Percentiles rank a stretch among this genome's conserved stretches.
Evolutionary conservation across 2,113 vertebrate species (phyloP).

Genomic region (Bos indicus): DNA sequence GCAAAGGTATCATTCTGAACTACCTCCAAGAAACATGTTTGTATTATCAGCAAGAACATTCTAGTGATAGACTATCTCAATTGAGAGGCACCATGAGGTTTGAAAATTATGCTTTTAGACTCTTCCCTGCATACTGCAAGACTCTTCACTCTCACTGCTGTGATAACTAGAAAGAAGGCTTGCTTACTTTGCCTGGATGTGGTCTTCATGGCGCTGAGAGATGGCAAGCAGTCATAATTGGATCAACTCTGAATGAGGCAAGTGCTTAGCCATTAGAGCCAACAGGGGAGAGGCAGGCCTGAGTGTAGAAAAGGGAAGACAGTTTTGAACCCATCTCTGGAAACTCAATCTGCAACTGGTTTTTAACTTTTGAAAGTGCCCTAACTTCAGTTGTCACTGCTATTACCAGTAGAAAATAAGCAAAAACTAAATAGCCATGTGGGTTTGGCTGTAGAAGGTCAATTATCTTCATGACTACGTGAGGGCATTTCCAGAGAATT

Average conservation of each 20-base stretch:
- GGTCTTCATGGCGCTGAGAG: background rate
- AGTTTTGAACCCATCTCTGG: background rate
- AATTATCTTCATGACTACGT: background rate
- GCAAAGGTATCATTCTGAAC: background rate
- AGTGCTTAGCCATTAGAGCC: background rate
- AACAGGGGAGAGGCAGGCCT: background rate
- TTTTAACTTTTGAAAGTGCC: slow-evolving; percentile 19
- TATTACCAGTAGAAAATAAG: background rate
- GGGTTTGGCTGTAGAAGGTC: background rate
- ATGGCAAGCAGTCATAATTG: fast-evolving
- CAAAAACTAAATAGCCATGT: background rate
- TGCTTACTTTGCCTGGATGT: background rate
- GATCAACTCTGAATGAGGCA: background rate
- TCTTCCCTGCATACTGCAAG: background rate
- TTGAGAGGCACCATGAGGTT: background rate
- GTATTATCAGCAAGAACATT: background rate
- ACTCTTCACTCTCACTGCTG: background rate
- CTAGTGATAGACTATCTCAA: background rate
- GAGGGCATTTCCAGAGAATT: slow-evolving; percentile 20
- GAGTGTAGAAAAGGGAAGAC: background rate
- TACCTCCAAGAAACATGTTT: background rate
- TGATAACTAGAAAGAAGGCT: background rate
- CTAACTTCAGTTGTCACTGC: background rate
- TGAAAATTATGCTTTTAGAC: background rate
- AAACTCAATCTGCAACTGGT: background rate